Percentiles rank a stretch among this genome's conserved stretches.
Conservation (phyloP, 2,888 invertebrate species). For the Ceramica pisi region DNA sequence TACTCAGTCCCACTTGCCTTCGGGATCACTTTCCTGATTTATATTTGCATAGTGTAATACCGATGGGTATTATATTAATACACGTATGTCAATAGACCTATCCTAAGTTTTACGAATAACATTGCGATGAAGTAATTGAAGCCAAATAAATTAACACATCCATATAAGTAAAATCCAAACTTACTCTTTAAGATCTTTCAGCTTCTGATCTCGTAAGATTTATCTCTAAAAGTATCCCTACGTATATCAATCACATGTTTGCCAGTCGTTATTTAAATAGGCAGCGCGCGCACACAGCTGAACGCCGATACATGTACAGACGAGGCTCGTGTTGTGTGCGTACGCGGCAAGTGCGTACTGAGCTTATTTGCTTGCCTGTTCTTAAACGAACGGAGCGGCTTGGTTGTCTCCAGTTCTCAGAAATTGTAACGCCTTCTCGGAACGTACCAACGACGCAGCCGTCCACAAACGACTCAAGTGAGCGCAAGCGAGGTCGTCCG, state of each 20-base stretch:
- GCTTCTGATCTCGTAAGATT: conserved; percentile 13
- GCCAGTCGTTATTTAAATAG: conserved; percentile 59
- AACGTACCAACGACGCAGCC: conserved; percentile 86
- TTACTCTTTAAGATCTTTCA: conserved; percentile 10
- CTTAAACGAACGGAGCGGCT: conserved; percentile 83
- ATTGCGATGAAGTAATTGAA: neutral
- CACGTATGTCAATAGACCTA: neutral
- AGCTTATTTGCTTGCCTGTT: conserved; percentile 86
- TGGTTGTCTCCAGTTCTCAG: conserved; percentile 89
- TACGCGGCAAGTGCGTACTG: conserved; percentile 81
- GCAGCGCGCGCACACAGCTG: conserved; percentile 54
- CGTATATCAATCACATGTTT: conserved; percentile 48
- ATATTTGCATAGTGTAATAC: conserved; percentile 13
- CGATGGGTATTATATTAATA: too few relatives aligned
- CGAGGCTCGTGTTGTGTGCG: conserved; percentile 57
- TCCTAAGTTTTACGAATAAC: neutral
- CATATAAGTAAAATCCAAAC: neutral
- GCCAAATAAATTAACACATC: neutral
- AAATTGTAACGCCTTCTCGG: conserved; percentile 91
- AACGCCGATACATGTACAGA: conserved; percentile 57
- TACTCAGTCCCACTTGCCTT: conserved; percentile 66
- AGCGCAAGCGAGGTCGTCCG: conserved; percentile 88
- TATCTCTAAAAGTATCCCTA: conserved; percentile 14
- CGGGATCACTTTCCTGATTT: conserved; percentile 44
- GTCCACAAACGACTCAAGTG: conserved; percentile 84